Evolutionary conservation across 1,140 invertebrate genomes (phyloP).

Genomic region (Oryctes rhinoceros): DNA sequence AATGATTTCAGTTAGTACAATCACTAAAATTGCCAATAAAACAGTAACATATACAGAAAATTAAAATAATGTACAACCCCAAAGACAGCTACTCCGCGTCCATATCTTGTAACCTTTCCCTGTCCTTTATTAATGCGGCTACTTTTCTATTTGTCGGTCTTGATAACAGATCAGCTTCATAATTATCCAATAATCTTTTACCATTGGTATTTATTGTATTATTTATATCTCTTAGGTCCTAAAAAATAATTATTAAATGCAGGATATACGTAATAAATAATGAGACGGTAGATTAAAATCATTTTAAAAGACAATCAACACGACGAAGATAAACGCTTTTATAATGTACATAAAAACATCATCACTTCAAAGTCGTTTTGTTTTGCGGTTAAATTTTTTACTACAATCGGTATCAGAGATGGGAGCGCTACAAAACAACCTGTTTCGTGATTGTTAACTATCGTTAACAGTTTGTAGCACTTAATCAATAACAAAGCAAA

Average conservation of each 20-base stretch:
- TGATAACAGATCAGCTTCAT: background rate
- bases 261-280: no score
- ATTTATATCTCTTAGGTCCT: conserved; percentile 15
- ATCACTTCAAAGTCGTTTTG: no score
- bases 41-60: background rate
- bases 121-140: conserved; percentile 11
- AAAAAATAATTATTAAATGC: background rate
- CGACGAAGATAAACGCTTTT: no score
- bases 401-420: no score
- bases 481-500: no score
- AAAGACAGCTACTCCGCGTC: background rate
- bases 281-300: no score
- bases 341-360: no score
- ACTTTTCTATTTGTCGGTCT: conserved; percentile 25
- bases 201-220: conserved; percentile 19
- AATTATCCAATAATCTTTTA: conserved; percentile 13
- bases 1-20: background rate
- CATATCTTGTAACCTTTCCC: background rate
- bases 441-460: no score
- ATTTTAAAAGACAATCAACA: no score
- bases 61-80: conserved; percentile 16
- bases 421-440: no score
- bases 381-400: no score
- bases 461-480: no score
- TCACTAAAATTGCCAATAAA: conserved; percentile 5